phyloP scores from a whole-genome alignment of 1,140 invertebrate species.

The Battus philenor region DNA sequence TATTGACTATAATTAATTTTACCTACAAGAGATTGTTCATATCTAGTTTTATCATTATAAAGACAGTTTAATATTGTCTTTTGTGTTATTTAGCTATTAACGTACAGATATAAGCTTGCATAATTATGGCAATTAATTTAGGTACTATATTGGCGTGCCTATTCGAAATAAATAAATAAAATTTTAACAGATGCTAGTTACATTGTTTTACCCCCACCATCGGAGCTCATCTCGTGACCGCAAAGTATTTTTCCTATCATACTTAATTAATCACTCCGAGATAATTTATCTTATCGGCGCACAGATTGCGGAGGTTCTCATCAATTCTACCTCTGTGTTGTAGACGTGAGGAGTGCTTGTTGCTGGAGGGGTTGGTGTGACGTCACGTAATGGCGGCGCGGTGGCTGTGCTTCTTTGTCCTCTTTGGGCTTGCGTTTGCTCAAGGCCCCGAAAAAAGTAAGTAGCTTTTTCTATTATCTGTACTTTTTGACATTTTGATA shows the following conservation, averaged over 20 bases:
- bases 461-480: constrained; percentile 20
- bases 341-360: constrained; percentile 41
- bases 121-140: too few species aligned
- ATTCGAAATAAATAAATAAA: too few species aligned
- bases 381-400: constrained; percentile 39
- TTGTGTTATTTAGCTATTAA: too few species aligned
- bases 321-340: constrained; percentile 43
- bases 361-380: constrained; percentile 20
- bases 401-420: constrained; percentile 30
- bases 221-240: constrained; percentile 52
- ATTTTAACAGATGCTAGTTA: too few species aligned
- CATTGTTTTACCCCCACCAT: constrained; percentile 19
- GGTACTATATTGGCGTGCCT: too few species aligned
- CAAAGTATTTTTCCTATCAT: constrained; percentile 60
- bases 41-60: too few species aligned
- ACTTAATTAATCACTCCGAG: constrained; percentile 59
- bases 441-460: constrained; percentile 64
- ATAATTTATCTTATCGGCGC: constrained; percentile 59
- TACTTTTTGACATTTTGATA: not conserved
- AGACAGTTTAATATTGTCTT: too few species aligned
- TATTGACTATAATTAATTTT: too few species aligned
- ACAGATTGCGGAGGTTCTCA: constrained; percentile 25
- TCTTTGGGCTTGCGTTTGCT: constrained; percentile 33
- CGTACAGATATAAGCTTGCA: too few species aligned
- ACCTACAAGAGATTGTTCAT: too few species aligned